Evolutionary conservation across 2,888 invertebrate species (phyloP).

Genomic region (Platypus cylindrus): DNA sequence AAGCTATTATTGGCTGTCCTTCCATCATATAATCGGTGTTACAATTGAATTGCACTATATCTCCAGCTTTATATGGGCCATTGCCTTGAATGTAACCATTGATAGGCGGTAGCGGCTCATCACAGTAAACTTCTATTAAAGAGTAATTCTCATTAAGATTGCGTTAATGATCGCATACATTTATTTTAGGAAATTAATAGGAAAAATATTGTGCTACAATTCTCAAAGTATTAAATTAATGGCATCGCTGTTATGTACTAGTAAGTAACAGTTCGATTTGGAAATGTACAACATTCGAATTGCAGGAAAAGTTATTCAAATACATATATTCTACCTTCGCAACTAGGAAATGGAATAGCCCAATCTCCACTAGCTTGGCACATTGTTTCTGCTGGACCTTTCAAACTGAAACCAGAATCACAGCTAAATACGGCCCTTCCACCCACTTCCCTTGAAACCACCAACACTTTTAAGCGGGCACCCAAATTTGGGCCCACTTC

Average conservation of each 20-base stretch:
- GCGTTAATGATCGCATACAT: too few species aligned
- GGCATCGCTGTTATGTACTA: too few species aligned
- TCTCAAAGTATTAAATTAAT: too few species aligned
- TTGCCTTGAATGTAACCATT: constrained; percentile 69
- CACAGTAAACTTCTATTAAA: constrained; percentile 64
- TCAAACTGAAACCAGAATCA: constrained; percentile 60
- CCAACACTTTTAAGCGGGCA: constrained; percentile 54
- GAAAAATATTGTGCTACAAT: too few species aligned
- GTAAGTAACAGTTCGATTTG: too few species aligned
- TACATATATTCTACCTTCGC: too few species aligned
- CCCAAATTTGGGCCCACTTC: constrained; percentile 48
- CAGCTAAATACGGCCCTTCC: constrained; percentile 72
- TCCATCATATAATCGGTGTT: constrained; percentile 81
- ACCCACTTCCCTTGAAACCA: constrained; percentile 67
- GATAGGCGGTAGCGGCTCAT: constrained; percentile 57
- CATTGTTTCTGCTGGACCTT: constrained; percentile 61
- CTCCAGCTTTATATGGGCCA: constrained; percentile 69
- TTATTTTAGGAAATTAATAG: too few species aligned
- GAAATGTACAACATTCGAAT: too few species aligned
- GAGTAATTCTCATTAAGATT: too few species aligned
- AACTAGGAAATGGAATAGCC: constrained; percentile 64
- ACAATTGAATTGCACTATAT: constrained; percentile 78
- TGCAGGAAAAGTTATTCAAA: too few species aligned
- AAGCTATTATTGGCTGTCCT: constrained; percentile 79
- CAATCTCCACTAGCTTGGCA: constrained; percentile 69